phyloP scores from a whole-genome alignment of 2,797 vertebrate genomes.

The Neosilurus mollespiculum region DNA sequence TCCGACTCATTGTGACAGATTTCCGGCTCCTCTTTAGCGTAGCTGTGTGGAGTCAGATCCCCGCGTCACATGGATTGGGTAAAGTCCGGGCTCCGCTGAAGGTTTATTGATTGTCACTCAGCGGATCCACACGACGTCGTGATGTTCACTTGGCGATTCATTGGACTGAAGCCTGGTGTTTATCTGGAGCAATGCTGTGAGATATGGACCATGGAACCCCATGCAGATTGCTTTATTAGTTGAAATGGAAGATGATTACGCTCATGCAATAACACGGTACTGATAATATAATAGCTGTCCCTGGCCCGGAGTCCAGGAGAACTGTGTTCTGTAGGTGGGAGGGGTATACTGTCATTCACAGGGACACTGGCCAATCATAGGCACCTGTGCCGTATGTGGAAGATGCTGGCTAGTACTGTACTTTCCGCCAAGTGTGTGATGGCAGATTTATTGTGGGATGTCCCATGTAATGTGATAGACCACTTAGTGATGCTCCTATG shows the following conservation, averaged over 20 bases:
- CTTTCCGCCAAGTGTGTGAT: neutral
- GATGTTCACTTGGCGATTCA: neutral
- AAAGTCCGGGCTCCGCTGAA: neutral
- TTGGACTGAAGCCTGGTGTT: neutral
- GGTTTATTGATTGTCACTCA: neutral
- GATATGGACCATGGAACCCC: neutral
- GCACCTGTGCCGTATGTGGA: neutral
- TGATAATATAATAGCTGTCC: too few species aligned
- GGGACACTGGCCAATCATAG: neutral
- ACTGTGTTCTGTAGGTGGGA: neutral
- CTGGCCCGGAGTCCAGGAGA: too few species aligned
- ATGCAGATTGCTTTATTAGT: neutral
- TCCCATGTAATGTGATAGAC: too few species aligned
- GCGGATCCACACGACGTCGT: neutral
- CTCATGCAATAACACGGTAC: too few species aligned
- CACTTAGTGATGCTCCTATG: too few species aligned
- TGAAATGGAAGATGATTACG: neutral
- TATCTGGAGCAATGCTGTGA: neutral
- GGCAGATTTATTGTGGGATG: neutral
- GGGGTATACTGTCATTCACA: neutral
- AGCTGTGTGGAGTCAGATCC: neutral
- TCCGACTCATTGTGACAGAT: constrained; percentile 10
- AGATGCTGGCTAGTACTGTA: neutral
- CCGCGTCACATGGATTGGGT: neutral
- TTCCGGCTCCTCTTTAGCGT: neutral